Conservation (phyloP, 2,888 invertebrate genomes). For the Stenolophus ochropezus region DNA sequence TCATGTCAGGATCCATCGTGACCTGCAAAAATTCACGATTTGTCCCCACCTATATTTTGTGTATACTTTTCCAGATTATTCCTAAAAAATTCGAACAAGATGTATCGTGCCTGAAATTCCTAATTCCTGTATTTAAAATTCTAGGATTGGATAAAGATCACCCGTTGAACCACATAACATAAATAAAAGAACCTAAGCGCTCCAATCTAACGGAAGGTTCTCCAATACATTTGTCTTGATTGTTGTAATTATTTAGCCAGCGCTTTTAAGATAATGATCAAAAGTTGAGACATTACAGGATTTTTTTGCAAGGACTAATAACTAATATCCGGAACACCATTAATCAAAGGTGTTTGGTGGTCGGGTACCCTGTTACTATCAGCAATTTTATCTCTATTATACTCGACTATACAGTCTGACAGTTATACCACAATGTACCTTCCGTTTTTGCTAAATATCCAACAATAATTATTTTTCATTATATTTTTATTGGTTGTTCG, state of each 20-base stretch:
- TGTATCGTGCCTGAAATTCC: no score
- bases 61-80: no score
- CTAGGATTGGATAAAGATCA: background rate
- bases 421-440: background rate
- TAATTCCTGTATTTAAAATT: background rate
- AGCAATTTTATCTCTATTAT: constrained; percentile 21
- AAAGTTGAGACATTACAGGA: constrained; percentile 1
- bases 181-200: background rate
- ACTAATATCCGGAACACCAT: constrained; percentile 10
- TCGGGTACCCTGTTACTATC: background rate
- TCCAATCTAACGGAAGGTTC: constrained; percentile 3
- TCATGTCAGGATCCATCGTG: no score
- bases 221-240: constrained; percentile 23
- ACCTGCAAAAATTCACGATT: no score
- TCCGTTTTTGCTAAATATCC: constrained; percentile 1
- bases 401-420: background rate
- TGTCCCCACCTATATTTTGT: no score
- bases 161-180: background rate
- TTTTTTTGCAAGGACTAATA: constrained; percentile 33
- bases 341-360: constrained; percentile 13
- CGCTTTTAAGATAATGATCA: constrained; percentile 33
- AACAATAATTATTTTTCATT: background rate
- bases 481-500: constrained; percentile 1
- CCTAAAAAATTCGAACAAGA: no score
- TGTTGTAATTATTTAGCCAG: constrained; percentile 21